Evolutionary conservation across 2,888 invertebrate species (phyloP), one percentile per base, ranked within the genome.

Genomic region (Oxyteleia sp.): DNA sequence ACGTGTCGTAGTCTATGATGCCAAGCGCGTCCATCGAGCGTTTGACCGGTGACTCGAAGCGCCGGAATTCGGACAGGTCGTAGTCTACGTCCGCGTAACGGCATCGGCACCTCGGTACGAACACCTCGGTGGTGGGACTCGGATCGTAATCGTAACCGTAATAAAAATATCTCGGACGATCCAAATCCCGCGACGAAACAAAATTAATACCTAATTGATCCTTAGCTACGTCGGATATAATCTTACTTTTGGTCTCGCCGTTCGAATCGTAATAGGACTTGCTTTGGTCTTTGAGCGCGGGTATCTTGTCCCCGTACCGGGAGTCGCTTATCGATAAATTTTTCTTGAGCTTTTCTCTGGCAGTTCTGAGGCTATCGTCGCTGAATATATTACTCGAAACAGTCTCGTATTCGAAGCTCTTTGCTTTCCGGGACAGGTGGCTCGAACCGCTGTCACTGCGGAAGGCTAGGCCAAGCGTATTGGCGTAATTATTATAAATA

Each of bases 131-230:
- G 91, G 94, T 94, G 79, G 94, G 93, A 86, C 94, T 95, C 35
- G 94, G 93, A 72, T 94, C 94, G 82, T 94, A 94, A 41, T 94
- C 94, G 87, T 95, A 94, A n/a, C 94, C 94, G n/a, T n/a, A n/a
- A 86, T 94, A 94, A 89, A 94, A 94, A 83, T 94, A 92, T 41
- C 88, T 61, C 82, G 88, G 71, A 55, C 72, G 86, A 57, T 86
- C 84, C 47, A 82, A 82, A 26, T 82, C 82, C 71, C 84, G 49
- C 32, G 69, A 63, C 10, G 74, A 76, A 16, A 18, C 23, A 2
- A 55, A 35, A 18, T 76, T 80, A 13, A 74, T 32, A 38, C 55
- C 57, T 32, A 79, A 68, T 38, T 84, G 84, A 49, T 82, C 78
- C 63, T 85, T 87, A 10, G 84, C 85, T 13, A 86, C 66, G 49